Percentiles rank a stretch among this genome's conserved stretches.
These are phyloP conservation scores for Masnerella sp. DNA, from an alignment of 2,888 invertebrate genomes.

Conservation along the genomic window DNA sequence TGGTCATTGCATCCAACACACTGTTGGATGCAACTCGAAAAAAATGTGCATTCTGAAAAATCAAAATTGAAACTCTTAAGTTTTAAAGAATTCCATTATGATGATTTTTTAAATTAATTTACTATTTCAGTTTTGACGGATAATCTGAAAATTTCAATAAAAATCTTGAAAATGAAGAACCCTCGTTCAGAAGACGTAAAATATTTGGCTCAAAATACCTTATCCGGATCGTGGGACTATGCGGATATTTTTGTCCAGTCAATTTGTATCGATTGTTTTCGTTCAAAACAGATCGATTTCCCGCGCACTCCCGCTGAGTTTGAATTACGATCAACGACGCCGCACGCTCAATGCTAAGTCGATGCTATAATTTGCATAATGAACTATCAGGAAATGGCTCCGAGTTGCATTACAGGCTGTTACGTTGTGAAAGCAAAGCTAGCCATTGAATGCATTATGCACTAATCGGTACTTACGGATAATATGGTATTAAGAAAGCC, in stretches of 20 bases:
- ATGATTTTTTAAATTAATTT: too few species aligned
- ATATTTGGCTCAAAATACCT: too few species aligned
- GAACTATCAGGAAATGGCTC: constrained; percentile 56
- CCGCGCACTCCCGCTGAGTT: constrained; percentile 9
- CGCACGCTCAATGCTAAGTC: constrained; percentile 43
- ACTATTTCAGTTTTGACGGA: too few species aligned
- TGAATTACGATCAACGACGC: constrained; percentile 40
- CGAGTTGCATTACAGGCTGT: constrained; percentile 52
- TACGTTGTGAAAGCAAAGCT: constrained; percentile 49
- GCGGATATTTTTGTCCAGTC: neutral
- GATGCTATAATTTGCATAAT: constrained; percentile 54
- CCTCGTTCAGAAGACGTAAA: too few species aligned
- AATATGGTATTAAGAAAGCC: constrained; percentile 54
- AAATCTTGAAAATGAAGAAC: too few species aligned
- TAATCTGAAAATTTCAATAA: too few species aligned
- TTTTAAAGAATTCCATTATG: too few species aligned
- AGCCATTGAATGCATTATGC: constrained; percentile 55
- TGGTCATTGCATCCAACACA: too few species aligned
- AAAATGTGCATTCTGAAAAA: too few species aligned
- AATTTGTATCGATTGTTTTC: constrained; percentile 29
- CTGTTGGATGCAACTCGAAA: too few species aligned
- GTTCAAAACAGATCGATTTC: constrained; percentile 38
- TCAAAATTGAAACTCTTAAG: too few species aligned
- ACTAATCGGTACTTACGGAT: constrained; percentile 53
- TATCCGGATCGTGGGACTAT: too few species aligned